Percentiles rank a stretch among this genome's conserved stretches.
phyloP scores from a whole-genome alignment of 2,113 vertebrate species.

The Zingel zingel region DNA sequence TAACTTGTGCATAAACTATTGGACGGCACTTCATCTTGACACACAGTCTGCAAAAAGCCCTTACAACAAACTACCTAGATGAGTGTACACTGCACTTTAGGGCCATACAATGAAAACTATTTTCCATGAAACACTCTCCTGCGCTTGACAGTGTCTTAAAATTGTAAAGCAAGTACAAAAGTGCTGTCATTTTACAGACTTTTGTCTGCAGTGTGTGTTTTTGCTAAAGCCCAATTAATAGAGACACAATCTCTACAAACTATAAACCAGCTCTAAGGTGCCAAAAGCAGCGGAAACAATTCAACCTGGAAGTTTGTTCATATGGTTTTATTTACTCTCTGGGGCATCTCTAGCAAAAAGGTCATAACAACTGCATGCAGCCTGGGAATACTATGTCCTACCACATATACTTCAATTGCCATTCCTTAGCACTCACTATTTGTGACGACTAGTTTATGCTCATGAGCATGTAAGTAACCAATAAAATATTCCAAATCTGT shows the following conservation, averaged over 20 bases:
- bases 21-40: slow-evolving; percentile 56
- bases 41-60: slow-evolving; percentile 43
- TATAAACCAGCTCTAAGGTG: slow-evolving; percentile 41
- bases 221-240: slow-evolving; percentile 27
- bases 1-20: slow-evolving; percentile 59
- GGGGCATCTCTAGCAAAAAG: slow-evolving; percentile 59
- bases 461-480: slow-evolving; percentile 43
- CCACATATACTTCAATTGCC: slow-evolving; percentile 37
- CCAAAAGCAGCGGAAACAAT: slow-evolving; percentile 58
- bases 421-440: slow-evolving; percentile 22
- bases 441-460: slow-evolving; percentile 3
- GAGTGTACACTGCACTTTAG: slow-evolving; percentile 43
- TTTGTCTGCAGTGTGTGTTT: slow-evolving; percentile 50
- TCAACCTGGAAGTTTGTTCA: slow-evolving; percentile 69
- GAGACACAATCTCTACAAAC: slow-evolving; percentile 49
- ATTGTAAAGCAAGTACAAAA: slow-evolving; percentile 41
- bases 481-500: slow-evolving; percentile 51
- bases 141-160: slow-evolving; percentile 41
- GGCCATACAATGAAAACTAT: slow-evolving; percentile 35
- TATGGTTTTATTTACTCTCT: slow-evolving; percentile 71
- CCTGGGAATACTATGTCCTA: slow-evolving; percentile 38
- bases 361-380: slow-evolving; percentile 58
- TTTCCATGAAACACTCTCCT: slow-evolving; percentile 52
- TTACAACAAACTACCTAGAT: slow-evolving; percentile 56
- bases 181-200: slow-evolving; percentile 44